Conservation (phyloP, 2,113 vertebrate genomes). For the Scytalopus superciliaris region DNA sequence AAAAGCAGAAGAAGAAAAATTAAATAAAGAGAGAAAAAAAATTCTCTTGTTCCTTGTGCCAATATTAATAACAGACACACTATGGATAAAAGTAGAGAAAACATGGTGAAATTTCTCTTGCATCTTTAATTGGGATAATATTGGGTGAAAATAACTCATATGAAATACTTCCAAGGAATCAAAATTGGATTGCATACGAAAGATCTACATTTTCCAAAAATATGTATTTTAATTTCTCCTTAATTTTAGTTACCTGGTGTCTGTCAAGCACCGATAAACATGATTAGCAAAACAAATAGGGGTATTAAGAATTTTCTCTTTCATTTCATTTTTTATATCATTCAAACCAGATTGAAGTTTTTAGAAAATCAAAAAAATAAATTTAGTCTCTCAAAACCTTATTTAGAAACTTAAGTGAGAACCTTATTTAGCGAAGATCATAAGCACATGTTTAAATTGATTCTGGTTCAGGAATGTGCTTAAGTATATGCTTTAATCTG, state of each 20-base stretch:
- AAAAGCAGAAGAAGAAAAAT: not conserved
- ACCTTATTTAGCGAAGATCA: conserved; percentile 45
- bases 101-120: not conserved
- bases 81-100: not conserved
- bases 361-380: not conserved
- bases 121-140: not conserved
- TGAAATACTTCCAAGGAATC: not conserved
- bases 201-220: not conserved
- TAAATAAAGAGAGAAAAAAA: not conserved
- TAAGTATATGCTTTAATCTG: conserved; percentile 61
- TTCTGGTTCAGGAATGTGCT: conserved; percentile 59
- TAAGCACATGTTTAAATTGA: conserved; percentile 63
- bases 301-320: not conserved
- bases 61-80: not conserved
- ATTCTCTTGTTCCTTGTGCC: fast-evolving
- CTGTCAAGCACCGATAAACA: not conserved
- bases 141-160: not conserved
- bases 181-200: not conserved
- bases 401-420: conserved; percentile 50
- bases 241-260: not conserved
- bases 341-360: not conserved
- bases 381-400: not conserved
- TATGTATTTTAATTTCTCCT: not conserved
- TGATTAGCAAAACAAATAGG: not conserved
- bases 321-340: not conserved